Conservation (phyloP, 1,140 invertebrate genomes). For the Nasonia vitripennis region DNA sequence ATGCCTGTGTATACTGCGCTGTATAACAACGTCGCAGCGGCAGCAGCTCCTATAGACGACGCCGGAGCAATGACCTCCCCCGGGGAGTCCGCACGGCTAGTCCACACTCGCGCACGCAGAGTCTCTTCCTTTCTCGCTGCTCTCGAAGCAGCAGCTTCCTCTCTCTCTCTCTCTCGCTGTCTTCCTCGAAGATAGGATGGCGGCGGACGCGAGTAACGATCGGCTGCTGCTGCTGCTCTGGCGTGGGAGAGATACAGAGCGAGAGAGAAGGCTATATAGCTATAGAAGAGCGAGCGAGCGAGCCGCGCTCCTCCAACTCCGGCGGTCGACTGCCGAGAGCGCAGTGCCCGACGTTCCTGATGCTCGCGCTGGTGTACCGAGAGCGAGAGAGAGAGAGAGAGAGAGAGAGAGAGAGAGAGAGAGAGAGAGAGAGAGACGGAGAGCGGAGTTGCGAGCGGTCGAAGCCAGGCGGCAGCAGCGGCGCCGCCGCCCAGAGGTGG, state of each 20-base stretch:
- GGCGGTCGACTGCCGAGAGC: conserved; percentile 29
- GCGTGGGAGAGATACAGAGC: background rate
- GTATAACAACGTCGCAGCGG: too few relatives aligned
- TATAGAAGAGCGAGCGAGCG: background rate
- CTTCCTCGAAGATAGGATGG: too few relatives aligned
- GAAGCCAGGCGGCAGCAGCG: conserved; percentile 7
- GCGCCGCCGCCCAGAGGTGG: conserved; percentile 19
- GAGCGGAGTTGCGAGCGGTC: background rate
- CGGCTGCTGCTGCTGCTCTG: background rate
- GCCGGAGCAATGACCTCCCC: conserved; percentile 40
- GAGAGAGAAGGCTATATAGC: background rate
- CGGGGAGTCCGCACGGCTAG: background rate
- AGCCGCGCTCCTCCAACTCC: conserved; percentile 15
- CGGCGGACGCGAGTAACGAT: conserved; percentile 4
- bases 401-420: too few relatives aligned
- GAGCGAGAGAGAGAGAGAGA: background rate
- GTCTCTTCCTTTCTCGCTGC: too few relatives aligned
- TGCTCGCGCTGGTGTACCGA: background rate
- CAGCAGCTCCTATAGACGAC: conserved; percentile 28
- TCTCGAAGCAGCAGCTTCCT: too few relatives aligned
- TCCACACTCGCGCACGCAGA: background rate
- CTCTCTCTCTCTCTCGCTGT: too few relatives aligned
- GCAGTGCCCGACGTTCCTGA: background rate
- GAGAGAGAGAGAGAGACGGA: background rate
- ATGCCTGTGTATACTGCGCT: too few relatives aligned